Base-by-base conservation (phyloP, 2,113 vertebrate genomes). In the Reinhardtius hippoglossoides region DNA sequence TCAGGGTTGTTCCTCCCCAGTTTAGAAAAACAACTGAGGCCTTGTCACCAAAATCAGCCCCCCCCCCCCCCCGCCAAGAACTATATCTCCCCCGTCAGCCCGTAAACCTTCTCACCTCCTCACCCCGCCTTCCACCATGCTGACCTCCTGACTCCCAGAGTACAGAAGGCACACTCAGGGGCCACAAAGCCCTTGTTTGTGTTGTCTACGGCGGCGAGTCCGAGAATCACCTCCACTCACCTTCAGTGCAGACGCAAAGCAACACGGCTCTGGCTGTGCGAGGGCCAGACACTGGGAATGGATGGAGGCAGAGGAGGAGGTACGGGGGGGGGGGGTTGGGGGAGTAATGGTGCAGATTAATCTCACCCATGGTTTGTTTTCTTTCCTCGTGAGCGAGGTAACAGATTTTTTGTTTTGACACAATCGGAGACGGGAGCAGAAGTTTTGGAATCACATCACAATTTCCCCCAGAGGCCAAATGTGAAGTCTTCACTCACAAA, bases 181-280 rank as follows among this genome's bases (percentile, higher is more conserved):
- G 67, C 87, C 89, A 94, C 92, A 94, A 95, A 92, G 92, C 86
- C 76, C 76, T 66, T 79, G 24, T 88, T 92, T 95, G 92, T 95
- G 87, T 74, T 62, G 69, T 74, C 70, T 67, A 37, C 40, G 58
- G 74, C 59, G 73, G 70, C 63, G 15, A 62, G 66, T 27, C 74
- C 16, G 35, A 67, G 71, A 84, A 83, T 86, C 77, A 64, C 75
- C 80, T 81, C 72, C 73, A 56, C 74, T 84, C 78, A 73, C 59
- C 76, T 66, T 73, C 55, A 60, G 60, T 37, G 21, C 50, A 26
- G 12, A 23, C 55, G 40, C 15, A 14, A 35, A 65, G 57, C 46
- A 31, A 26, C 55, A 55, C 7, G 1, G 12, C 13, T 6, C 26
- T 23, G 59, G 59, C 46, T 59, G 60, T 69, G 12, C 56, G 71